These are phyloP conservation scores for Malurus splendens DNA, from an alignment of 2,797 vertebrate genomes.

Conservation along the genomic window DNA sequence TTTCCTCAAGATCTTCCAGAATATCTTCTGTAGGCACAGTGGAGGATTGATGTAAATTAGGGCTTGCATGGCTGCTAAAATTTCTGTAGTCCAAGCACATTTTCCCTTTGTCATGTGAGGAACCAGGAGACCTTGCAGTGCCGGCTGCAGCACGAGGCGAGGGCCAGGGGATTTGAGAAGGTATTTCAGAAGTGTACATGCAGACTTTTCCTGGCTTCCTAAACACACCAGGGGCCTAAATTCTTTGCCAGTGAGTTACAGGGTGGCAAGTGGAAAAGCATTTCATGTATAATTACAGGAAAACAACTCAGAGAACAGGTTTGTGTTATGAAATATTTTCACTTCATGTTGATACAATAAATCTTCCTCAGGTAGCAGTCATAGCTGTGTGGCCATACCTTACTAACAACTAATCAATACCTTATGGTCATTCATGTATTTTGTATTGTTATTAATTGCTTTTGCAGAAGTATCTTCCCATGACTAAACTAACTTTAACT, in stretches of 20 bases:
- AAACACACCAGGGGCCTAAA: neutral
- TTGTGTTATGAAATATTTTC: neutral
- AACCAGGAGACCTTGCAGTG: neutral
- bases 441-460: neutral
- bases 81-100: neutral
- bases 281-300: neutral
- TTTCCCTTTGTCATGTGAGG: neutral
- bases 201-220: neutral
- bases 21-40: neutral
- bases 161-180: neutral
- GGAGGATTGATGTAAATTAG: neutral
- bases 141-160: neutral
- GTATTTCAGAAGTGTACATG: neutral
- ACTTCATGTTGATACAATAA: neutral
- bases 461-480: neutral
- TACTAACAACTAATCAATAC: neutral
- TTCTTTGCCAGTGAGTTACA: neutral
- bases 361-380: neutral
- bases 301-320: neutral
- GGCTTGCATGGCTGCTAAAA: neutral
- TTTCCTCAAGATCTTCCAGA: neutral
- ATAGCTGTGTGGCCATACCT: neutral
- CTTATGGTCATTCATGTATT: neutral
- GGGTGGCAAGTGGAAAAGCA: neutral
- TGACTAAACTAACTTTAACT: neutral